Base-by-base conservation (phyloP, 2,888 invertebrate species). In the Endotricha flammealis region DNA sequence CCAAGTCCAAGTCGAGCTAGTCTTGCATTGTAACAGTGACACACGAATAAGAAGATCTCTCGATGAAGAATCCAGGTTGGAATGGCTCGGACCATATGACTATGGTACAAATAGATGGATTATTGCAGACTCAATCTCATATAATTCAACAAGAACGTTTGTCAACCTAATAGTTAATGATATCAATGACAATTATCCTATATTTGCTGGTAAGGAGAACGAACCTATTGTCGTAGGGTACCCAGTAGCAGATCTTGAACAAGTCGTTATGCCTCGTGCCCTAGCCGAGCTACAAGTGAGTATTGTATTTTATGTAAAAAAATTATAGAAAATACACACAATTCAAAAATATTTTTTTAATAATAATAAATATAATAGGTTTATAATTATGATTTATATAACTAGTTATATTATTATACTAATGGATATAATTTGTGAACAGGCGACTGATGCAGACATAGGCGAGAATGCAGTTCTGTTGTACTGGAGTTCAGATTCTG, bases 391-490 rank as follows among this genome's bases (percentile, higher is more conserved):
- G n/a, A n/a, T n/a, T n/a, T n/a, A n/a, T n/a, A n/a, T n/a, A n/a
- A n/a, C n/a, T n/a, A n/a, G n/a, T n/a, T n/a, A n/a, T n/a, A n/a
- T n/a, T n/a, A n/a, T n/a, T n/a, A n/a, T n/a, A n/a, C n/a, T n/a
- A n/a, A n/a, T n/a, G n/a, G n/a, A n/a, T n/a, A n/a, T n/a, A n/a
- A n/a, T n/a, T n/a, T n/a, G n/a, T 13, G 25, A 9, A 17, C 71
- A 89, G 71, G 91, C 91, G 2, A 85, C 87, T 0, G 91, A 92
- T 56, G 76, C 76, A 6, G 88, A 88, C 44, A 65, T 86, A 9
- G 88, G 90, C 1, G 67, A 75, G 35, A 91, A 91, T 59, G 89
- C 90, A 24, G 76, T 57, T 0, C 30, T 85, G 3, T 12, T 55
- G 1, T 86, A 82, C 44, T 78, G 70, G 73, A 83, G 75, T 44